Evolutionary conservation across 2,797 vertebrate species (phyloP), one percentile per base, ranked within the genome.

Genomic region (Pempheris klunzingeri): DNA sequence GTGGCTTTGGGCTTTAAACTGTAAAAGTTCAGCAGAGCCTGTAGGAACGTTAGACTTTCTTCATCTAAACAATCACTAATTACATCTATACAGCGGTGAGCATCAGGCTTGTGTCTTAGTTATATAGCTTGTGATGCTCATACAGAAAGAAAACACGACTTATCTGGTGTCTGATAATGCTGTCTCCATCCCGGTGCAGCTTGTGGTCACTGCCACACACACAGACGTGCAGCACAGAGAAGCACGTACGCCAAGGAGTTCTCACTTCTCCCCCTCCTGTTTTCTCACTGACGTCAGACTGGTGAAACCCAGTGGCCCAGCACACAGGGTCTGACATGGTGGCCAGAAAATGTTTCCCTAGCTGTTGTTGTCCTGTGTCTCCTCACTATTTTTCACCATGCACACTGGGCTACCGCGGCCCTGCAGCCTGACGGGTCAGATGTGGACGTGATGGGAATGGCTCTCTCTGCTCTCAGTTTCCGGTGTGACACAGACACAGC

Each of bases 371-470:
- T 65, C 32, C 43, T n/a, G 12, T 70, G 14, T 30, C 34, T 38
- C 22, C 7, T 39, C 9, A 14, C 52, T 28, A 4, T 68, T 68
- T 84, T 53, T 20, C 49, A 32, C 57, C 12, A 11, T 28, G 50
- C 41, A 14, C 32, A 11, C 32, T 4, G 18, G 24, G 13, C 3
- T 64, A 4, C 52, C 4, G 1, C 24, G 65, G 63, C 43, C 54
- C 36, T 43, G 70, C 79, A 80, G 81, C 70, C 85, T 82, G 43
- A 52, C 1, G 20, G 18, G 46, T 63, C 50, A 38, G 58, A 2
- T 78, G 75, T 50, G 72, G 71, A 87, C 69, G 62, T 84, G 87
- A 85, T 87, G 83, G 79, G 80, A 89, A 88, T 43, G 26, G 53
- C 65, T 77, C 62, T 50, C 54, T 12, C 1, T 50, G 65, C 84